phyloP scores from a whole-genome alignment of 2,113 vertebrate species.

The Caranx melampygus region DNA sequence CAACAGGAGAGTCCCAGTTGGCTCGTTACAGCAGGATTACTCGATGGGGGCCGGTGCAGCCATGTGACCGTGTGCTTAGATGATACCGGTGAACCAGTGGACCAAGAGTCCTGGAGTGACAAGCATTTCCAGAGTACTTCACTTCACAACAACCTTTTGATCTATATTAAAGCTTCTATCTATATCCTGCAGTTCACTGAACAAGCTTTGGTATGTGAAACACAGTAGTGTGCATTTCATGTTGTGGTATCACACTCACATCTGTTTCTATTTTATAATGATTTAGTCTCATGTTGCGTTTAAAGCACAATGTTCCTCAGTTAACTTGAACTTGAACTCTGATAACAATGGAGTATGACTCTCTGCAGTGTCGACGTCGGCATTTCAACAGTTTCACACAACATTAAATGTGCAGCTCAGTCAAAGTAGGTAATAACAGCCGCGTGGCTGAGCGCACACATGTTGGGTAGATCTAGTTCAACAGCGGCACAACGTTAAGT shows the following conservation, averaged over 20 bases:
- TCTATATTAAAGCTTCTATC: neutral
- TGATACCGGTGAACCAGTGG: conserved; percentile 20
- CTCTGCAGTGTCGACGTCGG: neutral
- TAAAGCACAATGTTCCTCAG: neutral
- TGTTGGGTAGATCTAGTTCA: neutral
- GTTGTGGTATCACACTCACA: too few species aligned
- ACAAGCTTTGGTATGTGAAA: neutral
- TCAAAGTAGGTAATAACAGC: neutral
- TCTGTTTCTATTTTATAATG: neutral
- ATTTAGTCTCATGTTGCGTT: neutral
- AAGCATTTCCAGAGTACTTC: neutral
- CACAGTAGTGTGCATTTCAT: neutral
- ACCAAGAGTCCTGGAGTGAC: neutral
- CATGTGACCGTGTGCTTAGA: conserved; percentile 9
- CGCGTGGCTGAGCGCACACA: neutral
- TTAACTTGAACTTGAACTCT: too few species aligned
- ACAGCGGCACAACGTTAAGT: neutral
- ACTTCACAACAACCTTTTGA: neutral
- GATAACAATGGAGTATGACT: neutral
- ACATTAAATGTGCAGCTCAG: neutral
- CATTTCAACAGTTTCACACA: neutral
- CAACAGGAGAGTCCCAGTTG: neutral
- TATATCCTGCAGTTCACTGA: neutral
- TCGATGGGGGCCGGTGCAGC: conserved; percentile 57
- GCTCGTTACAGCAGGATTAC: neutral